Evolutionary conservation across 2,797 vertebrate species (phyloP).

Genomic region (Thalassophryne amazonica): DNA sequence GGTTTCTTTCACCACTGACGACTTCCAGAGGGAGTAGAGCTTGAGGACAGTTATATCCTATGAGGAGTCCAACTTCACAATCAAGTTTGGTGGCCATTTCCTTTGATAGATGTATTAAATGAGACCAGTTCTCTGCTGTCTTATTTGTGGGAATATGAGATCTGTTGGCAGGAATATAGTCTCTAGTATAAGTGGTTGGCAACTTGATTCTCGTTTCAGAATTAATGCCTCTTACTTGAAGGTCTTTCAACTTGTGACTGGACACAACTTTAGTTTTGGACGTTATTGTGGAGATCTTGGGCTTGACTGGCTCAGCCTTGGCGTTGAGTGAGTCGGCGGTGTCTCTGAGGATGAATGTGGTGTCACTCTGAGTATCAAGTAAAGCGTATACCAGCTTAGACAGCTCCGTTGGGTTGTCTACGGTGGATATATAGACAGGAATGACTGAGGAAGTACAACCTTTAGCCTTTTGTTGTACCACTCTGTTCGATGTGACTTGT

Average conservation of each 20-base stretch:
- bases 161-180: constrained; percentile 38
- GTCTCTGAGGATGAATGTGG: constrained; percentile 15
- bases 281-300: constrained; percentile 19
- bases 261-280: constrained; percentile 7
- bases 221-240: constrained; percentile 20
- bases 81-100: background rate
- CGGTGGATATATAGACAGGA: constrained; percentile 1
- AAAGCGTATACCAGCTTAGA: constrained; percentile 18
- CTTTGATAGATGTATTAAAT: constrained; percentile 4
- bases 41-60: no score
- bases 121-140: constrained; percentile 4
- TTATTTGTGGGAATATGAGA: background rate
- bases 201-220: background rate
- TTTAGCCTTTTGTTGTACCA: background rate
- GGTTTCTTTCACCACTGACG: no score
- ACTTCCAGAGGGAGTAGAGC: no score
- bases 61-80: constrained; percentile 7
- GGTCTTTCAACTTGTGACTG: constrained; percentile 1
- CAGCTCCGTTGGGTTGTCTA: constrained; percentile 2
- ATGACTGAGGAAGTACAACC: constrained; percentile 6
- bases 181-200: constrained; percentile 10
- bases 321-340: background rate
- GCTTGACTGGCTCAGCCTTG: constrained; percentile 16
- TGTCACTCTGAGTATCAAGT: constrained; percentile 30
- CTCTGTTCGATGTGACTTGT: background rate